A percentile compares a stretch with the other conserved stretches of the same genome.
phyloP scores from a whole-genome alignment of 2,888 invertebrate genomes.

The Alloplasta piceator region DNA sequence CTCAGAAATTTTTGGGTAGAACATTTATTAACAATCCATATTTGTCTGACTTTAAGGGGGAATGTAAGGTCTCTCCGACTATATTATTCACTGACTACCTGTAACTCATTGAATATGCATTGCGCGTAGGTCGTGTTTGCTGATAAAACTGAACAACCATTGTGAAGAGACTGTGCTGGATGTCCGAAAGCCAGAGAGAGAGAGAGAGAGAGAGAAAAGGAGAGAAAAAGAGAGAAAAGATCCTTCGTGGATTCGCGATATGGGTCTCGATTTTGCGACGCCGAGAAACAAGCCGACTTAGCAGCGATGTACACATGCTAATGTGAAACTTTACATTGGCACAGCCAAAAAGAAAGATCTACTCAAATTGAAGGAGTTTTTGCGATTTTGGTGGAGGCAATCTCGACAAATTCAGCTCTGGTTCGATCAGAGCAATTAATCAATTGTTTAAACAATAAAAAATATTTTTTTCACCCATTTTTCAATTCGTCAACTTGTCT shows the following conservation, averaged over 20 bases:
- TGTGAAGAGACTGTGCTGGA: conserved; percentile 45
- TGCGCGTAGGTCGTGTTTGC: conserved; percentile 62
- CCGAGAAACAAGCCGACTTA: conserved; percentile 23
- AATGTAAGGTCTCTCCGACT: not conserved
- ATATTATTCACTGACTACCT: conserved; percentile 51
- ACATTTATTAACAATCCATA: not conserved
- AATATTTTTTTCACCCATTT: not conserved
- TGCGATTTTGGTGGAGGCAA: too few relatives aligned
- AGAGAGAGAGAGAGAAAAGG: conserved; percentile 11
- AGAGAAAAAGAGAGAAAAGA: conserved; percentile 12
- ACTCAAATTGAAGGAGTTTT: too few relatives aligned
- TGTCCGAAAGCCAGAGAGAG: conserved; percentile 24
- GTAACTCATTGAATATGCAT: conserved; percentile 62
- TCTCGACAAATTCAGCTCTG: too few relatives aligned
- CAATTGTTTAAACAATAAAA: too few relatives aligned
- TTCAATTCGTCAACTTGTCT: not conserved
- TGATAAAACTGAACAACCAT: conserved; percentile 62
- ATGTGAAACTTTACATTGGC: too few relatives aligned
- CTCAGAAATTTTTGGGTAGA: not conserved
- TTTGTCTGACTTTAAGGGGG: not conserved
- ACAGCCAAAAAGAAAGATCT: too few relatives aligned
- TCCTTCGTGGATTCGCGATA: conserved; percentile 38
- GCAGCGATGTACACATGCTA: too few relatives aligned
- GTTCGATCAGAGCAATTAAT: too few relatives aligned
- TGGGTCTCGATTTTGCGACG: conserved; percentile 52